Evolutionary conservation across 2,113 vertebrate genomes (phyloP).

Genomic region (Psammodynastes pulverulentus): DNA sequence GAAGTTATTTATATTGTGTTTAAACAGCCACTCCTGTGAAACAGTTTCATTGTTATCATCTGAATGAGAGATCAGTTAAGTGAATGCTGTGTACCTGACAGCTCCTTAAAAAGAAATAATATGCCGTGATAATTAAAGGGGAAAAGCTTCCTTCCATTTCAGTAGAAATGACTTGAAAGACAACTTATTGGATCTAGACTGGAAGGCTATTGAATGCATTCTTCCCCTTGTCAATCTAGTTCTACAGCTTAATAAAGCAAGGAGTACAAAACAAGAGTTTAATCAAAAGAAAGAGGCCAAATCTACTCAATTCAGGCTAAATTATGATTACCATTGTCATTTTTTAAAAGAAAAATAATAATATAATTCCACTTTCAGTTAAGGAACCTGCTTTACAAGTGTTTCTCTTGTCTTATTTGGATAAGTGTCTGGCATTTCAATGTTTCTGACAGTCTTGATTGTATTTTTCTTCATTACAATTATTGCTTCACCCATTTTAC

Average conservation of each 20-base stretch:
- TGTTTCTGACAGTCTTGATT: not conserved
- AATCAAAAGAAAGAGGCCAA: conserved; percentile 18
- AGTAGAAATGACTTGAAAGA: conserved; percentile 15
- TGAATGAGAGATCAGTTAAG: conserved; percentile 50
- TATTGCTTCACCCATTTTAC: not conserved
- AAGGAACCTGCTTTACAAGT: not conserved
- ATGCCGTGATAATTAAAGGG: conserved; percentile 17
- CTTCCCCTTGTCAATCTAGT: conserved; percentile 17
- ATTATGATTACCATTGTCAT: not conserved
- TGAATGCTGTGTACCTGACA: conserved; percentile 55
- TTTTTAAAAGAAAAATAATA: conserved; percentile 6
- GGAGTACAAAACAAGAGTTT: not conserved
- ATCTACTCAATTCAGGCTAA: not conserved
- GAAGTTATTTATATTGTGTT: conserved; percentile 34
- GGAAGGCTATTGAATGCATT: conserved; percentile 7
- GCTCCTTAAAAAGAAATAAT: conserved; percentile 38
- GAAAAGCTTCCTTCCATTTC: conserved; percentile 13
- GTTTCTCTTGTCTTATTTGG: not conserved
- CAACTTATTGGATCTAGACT: conserved; percentile 19
- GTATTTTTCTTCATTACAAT: not conserved
- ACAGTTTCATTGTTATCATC: conserved; percentile 49
- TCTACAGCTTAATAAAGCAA: conserved; percentile 28
- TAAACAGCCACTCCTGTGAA: conserved; percentile 31
- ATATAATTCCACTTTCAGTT: not conserved
- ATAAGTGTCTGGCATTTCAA: not conserved